phyloP scores from a whole-genome alignment of 2,888 invertebrate genomes.

The Macrosoma leucophasiata region DNA sequence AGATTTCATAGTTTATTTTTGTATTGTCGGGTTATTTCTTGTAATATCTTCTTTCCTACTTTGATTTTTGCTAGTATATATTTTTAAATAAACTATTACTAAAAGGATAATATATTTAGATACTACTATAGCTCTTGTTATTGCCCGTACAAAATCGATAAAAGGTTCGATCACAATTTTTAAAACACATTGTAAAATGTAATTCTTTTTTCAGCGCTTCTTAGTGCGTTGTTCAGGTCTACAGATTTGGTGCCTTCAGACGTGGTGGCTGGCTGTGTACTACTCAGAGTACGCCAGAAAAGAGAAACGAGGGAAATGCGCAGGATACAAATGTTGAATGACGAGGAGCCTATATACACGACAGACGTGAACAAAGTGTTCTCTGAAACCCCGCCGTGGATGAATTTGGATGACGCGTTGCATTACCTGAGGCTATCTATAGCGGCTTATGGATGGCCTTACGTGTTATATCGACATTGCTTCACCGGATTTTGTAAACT shows the following conservation, averaged over 20 bases:
- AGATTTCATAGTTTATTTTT: too few relatives aligned
- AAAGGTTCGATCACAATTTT: too few relatives aligned
- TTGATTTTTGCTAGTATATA: too few relatives aligned
- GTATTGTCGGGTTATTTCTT: too few relatives aligned
- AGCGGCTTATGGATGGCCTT: conserved; percentile 93
- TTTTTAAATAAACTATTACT: too few relatives aligned
- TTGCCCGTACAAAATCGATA: too few relatives aligned
- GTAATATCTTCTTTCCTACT: too few relatives aligned
- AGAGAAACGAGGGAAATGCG: conserved; percentile 82
- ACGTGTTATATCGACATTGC: conserved; percentile 85
- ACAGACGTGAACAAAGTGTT: conserved; percentile 78
- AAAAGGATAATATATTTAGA: too few relatives aligned
- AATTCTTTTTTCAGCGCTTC: conserved; percentile 71
- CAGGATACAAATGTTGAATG: conserved; percentile 78
- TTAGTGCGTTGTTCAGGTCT: conserved; percentile 87
- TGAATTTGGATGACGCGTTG: conserved; percentile 83
- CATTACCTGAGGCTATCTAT: conserved; percentile 88
- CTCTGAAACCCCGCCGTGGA: conserved; percentile 83
- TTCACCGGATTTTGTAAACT: conserved; percentile 85
- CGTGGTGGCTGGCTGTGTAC: conserved; percentile 89
- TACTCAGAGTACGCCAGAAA: conserved; percentile 86
- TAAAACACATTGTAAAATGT: too few relatives aligned
- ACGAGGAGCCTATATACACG: conserved; percentile 80
- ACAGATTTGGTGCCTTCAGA: conserved; percentile 93
- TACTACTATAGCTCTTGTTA: too few relatives aligned